Conservation (phyloP, 2,888 invertebrate species). For the Drosophila colorata region DNA sequence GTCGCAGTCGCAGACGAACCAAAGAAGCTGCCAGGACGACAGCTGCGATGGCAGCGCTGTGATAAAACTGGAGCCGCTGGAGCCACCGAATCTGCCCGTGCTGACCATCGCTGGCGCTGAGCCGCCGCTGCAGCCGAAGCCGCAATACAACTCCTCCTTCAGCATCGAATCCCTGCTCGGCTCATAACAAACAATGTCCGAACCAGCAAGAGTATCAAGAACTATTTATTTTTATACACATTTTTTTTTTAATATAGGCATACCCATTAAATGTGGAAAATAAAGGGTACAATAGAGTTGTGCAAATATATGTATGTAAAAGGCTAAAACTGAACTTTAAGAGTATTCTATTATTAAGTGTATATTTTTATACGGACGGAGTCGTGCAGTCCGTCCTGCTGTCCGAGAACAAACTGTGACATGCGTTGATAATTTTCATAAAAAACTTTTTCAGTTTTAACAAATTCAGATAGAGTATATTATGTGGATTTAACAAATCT, state of each 20-base stretch:
- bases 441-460: too few relatives aligned
- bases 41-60: constrained; percentile 40
- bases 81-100: constrained; percentile 14
- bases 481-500: too few relatives aligned
- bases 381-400: too few relatives aligned
- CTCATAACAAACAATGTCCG: constrained; percentile 58
- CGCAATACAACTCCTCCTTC: constrained; percentile 87
- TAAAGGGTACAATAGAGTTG: constrained; percentile 20
- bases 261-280: constrained; percentile 14
- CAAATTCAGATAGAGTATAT: too few relatives aligned
- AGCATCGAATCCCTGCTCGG: constrained; percentile 94
- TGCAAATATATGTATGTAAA: constrained; percentile 14
- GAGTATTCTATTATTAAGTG: too few relatives aligned
- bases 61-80: constrained; percentile 83
- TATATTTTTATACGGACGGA: too few relatives aligned
- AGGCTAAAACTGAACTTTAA: not conserved
- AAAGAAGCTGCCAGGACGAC: constrained; percentile 41
- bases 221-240: constrained; percentile 40
- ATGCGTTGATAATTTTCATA: too few relatives aligned
- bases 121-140: constrained; percentile 75
- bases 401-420: too few relatives aligned
- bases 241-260: constrained; percentile 6
- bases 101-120: constrained; percentile 3
- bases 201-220: not conserved
- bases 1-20: constrained; percentile 30